Evolutionary conservation across 1,140 invertebrate genomes (phyloP).

Genomic region (fruit fly (Drosophila melanogaster)): DNA sequence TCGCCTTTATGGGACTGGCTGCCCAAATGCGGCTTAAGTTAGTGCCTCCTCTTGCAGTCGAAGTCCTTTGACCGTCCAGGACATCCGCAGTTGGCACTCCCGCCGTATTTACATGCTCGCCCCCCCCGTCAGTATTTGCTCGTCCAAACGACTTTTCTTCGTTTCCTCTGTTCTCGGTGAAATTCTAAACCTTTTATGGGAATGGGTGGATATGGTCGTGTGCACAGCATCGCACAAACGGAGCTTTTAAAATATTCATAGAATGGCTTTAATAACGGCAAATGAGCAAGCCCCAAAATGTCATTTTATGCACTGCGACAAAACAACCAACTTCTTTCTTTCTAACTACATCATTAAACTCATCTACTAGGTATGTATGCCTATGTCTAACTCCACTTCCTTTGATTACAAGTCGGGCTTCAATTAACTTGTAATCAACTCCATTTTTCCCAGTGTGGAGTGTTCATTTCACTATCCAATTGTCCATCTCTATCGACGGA

Average conservation of each 20-base stretch:
- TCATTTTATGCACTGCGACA: neutral
- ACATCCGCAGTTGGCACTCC: constrained; percentile 22
- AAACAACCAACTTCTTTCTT: neutral
- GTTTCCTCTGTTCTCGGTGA: constrained; percentile 37
- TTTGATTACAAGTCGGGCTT: no score
- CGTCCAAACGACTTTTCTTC: constrained; percentile 38
- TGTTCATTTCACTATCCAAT: constrained; percentile 57
- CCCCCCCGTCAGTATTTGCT: constrained; percentile 44
- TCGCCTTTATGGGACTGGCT: constrained; percentile 53
- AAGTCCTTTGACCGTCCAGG: constrained; percentile 1
- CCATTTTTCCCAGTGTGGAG: neutral
- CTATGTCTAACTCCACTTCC: no score
- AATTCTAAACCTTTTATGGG: constrained; percentile 73
- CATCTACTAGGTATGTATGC: no score
- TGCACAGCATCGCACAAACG: constrained; percentile 27
- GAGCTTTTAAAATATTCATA: constrained; percentile 80
- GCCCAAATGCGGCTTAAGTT: constrained; percentile 74
- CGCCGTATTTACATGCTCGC: constrained; percentile 63
- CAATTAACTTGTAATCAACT: no score
- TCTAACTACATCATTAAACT: no score
- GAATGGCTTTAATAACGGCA: constrained; percentile 80
- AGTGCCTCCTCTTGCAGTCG: neutral
- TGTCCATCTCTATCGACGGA: constrained; percentile 53
- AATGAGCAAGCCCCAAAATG: constrained; percentile 64
- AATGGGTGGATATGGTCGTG: neutral